A percentile compares a stretch with the other conserved stretches of the same genome.
phyloP scores from a whole-genome alignment of 2,797 vertebrate species.

The Pseudopleuronectes americanus region DNA sequence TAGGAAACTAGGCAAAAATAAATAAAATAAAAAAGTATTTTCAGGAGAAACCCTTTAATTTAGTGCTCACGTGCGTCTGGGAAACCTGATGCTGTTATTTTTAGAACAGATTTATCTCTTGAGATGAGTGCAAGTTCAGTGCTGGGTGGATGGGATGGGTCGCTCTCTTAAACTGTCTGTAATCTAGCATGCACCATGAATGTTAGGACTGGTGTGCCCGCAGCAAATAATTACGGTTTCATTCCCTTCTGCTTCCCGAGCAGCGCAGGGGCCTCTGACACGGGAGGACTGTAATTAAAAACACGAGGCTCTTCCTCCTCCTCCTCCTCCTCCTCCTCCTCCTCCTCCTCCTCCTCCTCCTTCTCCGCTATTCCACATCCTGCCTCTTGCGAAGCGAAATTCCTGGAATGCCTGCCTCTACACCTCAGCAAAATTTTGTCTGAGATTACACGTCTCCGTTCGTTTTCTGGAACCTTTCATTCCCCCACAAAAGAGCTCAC shows the following conservation, averaged over 20 bases:
- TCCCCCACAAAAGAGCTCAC: background rate
- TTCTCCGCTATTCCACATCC: constrained; percentile 54
- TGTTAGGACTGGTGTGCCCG: constrained; percentile 63
- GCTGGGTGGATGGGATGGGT: constrained; percentile 50
- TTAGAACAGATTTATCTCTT: constrained; percentile 3
- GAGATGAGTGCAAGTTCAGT: constrained; percentile 36
- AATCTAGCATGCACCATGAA: constrained; percentile 80
- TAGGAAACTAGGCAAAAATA: background rate
- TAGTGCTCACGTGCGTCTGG: constrained; percentile 15
- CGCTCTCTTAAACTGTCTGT: constrained; percentile 70
- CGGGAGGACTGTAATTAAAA: constrained; percentile 79
- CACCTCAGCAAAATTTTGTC: constrained; percentile 53
- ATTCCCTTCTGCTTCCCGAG: constrained; percentile 76
- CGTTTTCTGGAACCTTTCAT: constrained; percentile 16
- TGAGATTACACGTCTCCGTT: constrained; percentile 34
- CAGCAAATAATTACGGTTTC: constrained; percentile 80
- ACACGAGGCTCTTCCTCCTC: constrained; percentile 61
- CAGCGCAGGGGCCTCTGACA: constrained; percentile 76
- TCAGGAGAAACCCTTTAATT: constrained; percentile 33
- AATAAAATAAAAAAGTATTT: background rate
- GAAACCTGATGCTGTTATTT: constrained; percentile 49
- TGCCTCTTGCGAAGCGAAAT: constrained; percentile 60
- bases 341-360: constrained; percentile 7
- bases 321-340: constrained; percentile 24
- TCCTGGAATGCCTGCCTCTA: constrained; percentile 61